phyloP scores from a whole-genome alignment of 2,797 vertebrate species.

The Pantherophis vulpinus region DNA sequence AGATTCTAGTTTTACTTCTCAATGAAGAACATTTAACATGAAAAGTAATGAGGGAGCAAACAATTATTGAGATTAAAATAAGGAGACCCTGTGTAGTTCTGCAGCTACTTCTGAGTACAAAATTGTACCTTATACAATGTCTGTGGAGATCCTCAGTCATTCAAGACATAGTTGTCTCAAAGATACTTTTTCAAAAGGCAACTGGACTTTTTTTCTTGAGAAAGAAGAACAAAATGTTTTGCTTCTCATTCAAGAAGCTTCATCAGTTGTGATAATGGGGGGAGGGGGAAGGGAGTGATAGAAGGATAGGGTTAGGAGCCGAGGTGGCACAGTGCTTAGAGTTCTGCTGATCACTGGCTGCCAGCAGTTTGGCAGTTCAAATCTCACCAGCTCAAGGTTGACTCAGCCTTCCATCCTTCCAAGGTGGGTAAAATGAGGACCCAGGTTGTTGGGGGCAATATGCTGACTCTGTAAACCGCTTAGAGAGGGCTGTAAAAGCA shows the following conservation, averaged over 20 bases:
- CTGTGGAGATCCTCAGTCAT: not conserved
- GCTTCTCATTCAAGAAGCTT: not conserved
- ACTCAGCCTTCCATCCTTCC: too few species aligned
- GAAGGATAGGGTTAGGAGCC: not conserved
- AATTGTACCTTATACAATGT: slow-evolving; percentile 35
- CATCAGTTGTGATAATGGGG: not conserved
- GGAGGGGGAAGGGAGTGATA: too few species aligned
- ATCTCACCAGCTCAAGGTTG: too few species aligned
- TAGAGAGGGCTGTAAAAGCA: too few species aligned
- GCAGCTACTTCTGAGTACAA: slow-evolving; percentile 23
- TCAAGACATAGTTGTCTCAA: not conserved
- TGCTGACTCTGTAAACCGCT: too few species aligned
- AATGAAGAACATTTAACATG: not conserved
- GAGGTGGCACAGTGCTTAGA: too few species aligned
- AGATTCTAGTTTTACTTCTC: slow-evolving; percentile 2
- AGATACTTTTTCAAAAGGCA: not conserved
- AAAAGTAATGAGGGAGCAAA: slow-evolving; percentile 11
- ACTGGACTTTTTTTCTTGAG: not conserved
- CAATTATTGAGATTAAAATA: not conserved
- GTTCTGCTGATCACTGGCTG: too few species aligned
- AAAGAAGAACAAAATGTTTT: not conserved
- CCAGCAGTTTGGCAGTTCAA: too few species aligned
- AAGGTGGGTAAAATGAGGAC: too few species aligned
- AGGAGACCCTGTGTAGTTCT: not conserved
- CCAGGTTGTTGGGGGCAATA: too few species aligned